Conservation (phyloP, 2,113 vertebrate genomes). For the Ibidorhyncha struthersii region DNA sequence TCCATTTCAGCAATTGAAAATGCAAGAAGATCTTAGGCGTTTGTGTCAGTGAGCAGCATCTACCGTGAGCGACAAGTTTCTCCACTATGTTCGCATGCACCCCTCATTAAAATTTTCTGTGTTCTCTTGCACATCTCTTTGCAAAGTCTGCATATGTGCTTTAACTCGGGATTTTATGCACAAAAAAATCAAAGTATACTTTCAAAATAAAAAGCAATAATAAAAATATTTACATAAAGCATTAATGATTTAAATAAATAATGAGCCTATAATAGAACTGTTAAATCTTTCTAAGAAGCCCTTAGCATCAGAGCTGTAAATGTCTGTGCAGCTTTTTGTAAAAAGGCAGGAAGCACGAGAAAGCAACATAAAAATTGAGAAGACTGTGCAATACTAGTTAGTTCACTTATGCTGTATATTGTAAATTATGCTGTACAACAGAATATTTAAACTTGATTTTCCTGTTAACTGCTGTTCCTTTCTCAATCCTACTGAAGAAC, state of each 20-base stretch:
- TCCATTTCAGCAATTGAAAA: background rate
- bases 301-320: background rate
- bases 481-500: background rate
- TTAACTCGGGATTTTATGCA: background rate
- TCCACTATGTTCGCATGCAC: background rate
- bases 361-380: background rate
- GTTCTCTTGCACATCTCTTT: background rate
- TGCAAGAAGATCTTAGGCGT: background rate
- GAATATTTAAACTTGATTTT: background rate
- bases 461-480: background rate
- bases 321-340: background rate
- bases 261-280: conserved; percentile 30
- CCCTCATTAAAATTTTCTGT: background rate
- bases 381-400: background rate
- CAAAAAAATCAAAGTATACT: background rate
- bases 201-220: background rate
- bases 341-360: background rate
- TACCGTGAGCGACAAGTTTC: background rate
- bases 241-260: conserved; percentile 41
- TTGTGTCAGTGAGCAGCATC: background rate
- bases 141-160: background rate
- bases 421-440: background rate
- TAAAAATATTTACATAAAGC: background rate
- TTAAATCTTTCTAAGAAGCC: conserved; percentile 4
- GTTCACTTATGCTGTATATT: background rate